Evolutionary conservation across 2,113 vertebrate genomes (phyloP), one percentile per base, ranked within the genome.

Genomic region (Oryzias javanicus): DNA sequence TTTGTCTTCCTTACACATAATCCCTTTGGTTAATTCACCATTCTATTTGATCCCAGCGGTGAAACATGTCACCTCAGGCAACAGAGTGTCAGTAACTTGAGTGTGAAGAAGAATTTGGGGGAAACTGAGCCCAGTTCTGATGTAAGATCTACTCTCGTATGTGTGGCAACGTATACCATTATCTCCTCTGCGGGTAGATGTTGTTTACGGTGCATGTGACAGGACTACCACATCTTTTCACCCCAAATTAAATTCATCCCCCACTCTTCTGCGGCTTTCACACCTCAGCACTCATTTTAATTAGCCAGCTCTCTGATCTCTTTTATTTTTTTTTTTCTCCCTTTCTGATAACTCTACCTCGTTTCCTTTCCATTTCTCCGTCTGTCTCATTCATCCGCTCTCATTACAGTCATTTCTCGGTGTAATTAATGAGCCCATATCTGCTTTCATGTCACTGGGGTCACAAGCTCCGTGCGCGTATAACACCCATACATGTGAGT

Each of bases 401-500:
- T 81, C 81, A 81, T 82, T 85, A 77, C 71, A 81, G 69, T 83
- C 67, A 71, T 75, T 81, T 74, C 57, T 82, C 56, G 0, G 60
- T 59, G 70, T 87, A 81, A 83, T 85, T 87, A 87, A 85, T 79
- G 81, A 84, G 81, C 70, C 50, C 65, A 82, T 87, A 85, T 83
- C 83, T 81, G 70, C 80, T 61, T 73, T 63, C 12, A 27, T 69
- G 83, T 80, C 69, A 78, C 42, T 29, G 49, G 71, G 84, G 84
- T 81, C 71, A 66, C 25, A 49, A 53, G 76, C 65, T 49, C 18
- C 18, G 24, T 48, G 50, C 45, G 20, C 58, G 42, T 69, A 45
- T 46, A 45, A 47, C 10, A 65, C 47, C 48, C 44, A 61, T 14
- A 22, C 51, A 41, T 1, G 57, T 56, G 80, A 77, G 57, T 84